These are phyloP conservation scores for Invenusta paracnida DNA, from an alignment of 2,888 invertebrate genomes.

Conservation along the genomic window DNA sequence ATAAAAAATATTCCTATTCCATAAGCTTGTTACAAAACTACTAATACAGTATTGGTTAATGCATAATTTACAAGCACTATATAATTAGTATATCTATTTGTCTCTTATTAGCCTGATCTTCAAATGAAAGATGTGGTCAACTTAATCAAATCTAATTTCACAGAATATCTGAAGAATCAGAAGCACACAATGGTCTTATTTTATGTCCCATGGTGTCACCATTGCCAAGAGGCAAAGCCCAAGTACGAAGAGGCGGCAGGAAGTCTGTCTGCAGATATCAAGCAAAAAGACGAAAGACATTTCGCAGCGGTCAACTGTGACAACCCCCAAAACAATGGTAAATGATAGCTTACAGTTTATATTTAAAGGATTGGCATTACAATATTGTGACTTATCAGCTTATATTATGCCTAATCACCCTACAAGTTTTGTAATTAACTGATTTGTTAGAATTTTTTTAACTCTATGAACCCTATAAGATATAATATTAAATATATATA, in stretches of 20 bases:
- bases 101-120: conserved; percentile 16
- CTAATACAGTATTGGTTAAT: too few relatives aligned
- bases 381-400: too few relatives aligned
- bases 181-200: conserved; percentile 40
- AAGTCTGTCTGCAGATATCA: neutral
- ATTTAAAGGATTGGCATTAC: too few relatives aligned
- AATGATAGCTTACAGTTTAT: too few relatives aligned
- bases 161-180: neutral
- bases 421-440: too few relatives aligned
- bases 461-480: too few relatives aligned
- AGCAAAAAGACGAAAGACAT: neutral
- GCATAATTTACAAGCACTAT: too few relatives aligned
- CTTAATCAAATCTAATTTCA: conserved; percentile 35
- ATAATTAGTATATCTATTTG: neutral
- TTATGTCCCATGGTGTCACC: conserved; percentile 43
- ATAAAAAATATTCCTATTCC: too few relatives aligned
- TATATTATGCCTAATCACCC: too few relatives aligned
- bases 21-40: too few relatives aligned
- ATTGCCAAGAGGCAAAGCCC: conserved; percentile 41
- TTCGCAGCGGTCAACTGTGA: conserved; percentile 41
- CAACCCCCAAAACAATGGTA: neutral
- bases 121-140: conserved; percentile 32
- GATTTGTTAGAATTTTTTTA: too few relatives aligned
- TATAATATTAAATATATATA: too few relatives aligned
- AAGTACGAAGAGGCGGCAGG: conserved; percentile 33